Base-by-base conservation (phyloP, 2,113 vertebrate genomes). In the Uria lomvia region DNA sequence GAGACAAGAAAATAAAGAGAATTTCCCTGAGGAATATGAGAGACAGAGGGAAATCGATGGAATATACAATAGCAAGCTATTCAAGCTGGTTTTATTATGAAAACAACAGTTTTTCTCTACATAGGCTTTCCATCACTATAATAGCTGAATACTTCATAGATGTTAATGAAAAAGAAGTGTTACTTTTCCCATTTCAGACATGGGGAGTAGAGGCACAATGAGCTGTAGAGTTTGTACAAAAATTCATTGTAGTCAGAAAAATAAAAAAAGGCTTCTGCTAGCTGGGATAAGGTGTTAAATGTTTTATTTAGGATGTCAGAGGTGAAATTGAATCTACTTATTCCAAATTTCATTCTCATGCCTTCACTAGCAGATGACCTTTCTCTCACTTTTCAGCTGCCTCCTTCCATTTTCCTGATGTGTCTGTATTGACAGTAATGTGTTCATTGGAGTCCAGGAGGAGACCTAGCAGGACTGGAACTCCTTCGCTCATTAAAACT, bases 221-320 rank as follows among this genome's bases (percentile, higher is more conserved):
- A 65, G 26, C 60, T 85, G 43, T 65, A 43, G 42, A 73, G 38
- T 32, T 70, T 60, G 45, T 66, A 56, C 34, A 38, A 55, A 74
- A 90, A 92, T 52, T 67, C 18, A 12, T 42, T 36, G 17, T 26
- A 75, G 74, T 78, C 3, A 34, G 82, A 42, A 45, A 45, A 45
- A 45, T n/a, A n/a, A n/a, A n/a, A 79, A 94, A 81, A 53, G 13
- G 23, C 27, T 59, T 36, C 82, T 73, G 45, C 27, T 88, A 52
- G 49, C 55, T 84, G 58, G 70, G 49, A 65, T 84, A 65, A 89
- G 60, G 52, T 76, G 56, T 52, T 94, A 56, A 90, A 88, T 95
- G 60, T 91, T 95, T 95, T 94, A 93, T 86, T 92, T 89, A 84
- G 43, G 12, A 68, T 89, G 86, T 78, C 80, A 92, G 76, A 92